Conservation (phyloP, 2,888 invertebrate species). For the Liposcelis brunnea region DNA sequence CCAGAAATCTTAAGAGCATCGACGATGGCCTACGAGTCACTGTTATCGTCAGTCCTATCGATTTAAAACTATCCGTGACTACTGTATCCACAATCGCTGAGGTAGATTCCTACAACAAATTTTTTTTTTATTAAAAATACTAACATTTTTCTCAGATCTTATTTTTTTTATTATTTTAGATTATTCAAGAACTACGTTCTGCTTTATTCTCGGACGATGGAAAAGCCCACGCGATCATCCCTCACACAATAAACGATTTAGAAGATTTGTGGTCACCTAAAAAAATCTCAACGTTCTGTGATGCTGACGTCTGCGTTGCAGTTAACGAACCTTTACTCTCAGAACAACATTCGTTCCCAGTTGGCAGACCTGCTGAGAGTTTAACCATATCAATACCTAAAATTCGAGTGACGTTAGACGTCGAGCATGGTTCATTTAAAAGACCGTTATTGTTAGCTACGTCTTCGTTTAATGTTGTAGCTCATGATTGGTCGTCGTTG, state of each 20-base stretch:
- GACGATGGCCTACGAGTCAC: conserved; percentile 49
- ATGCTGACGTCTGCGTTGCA: conserved; percentile 15
- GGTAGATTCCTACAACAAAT: conserved; percentile 22
- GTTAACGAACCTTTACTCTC: background rate
- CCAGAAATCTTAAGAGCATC: conserved; percentile 38
- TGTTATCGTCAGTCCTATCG: conserved; percentile 46
- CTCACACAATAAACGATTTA: conserved; percentile 21
- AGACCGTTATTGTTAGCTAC: conserved; percentile 36
- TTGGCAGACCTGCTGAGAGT: conserved; percentile 26
- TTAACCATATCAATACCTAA: conserved; percentile 36
- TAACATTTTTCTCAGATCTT: too few relatives aligned
- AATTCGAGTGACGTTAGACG: conserved; percentile 43
- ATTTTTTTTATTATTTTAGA: conserved; percentile 25
- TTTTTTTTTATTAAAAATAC: too few relatives aligned
- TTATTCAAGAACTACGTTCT: conserved; percentile 28
- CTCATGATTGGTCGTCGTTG: conserved; percentile 50
- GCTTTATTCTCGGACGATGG: conserved; percentile 18
- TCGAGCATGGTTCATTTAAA: conserved; percentile 33
- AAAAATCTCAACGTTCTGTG: conserved; percentile 31
- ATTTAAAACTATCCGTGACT: conserved; percentile 52
- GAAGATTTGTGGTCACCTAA: conserved; percentile 57
- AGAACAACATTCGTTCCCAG: conserved; percentile 4
- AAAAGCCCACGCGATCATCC: conserved; percentile 13
- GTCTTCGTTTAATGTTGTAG: conserved; percentile 37
- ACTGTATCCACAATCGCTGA: conserved; percentile 52